Base-by-base conservation (phyloP, 2,113 vertebrate genomes). In the Ictalurus furcatus region DNA sequence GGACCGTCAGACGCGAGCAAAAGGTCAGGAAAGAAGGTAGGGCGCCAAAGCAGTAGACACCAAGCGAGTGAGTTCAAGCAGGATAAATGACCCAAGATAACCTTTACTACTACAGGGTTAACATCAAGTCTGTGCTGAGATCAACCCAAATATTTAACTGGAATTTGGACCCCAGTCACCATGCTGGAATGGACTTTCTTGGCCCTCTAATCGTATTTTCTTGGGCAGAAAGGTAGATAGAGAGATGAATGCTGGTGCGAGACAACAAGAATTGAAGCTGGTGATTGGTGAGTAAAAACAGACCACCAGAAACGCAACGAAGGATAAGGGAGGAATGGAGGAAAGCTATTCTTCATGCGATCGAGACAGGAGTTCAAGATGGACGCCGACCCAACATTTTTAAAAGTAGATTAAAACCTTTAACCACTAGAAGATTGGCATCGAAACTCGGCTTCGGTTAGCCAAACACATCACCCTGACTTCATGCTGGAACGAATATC, bases 21-120 rank as follows among this genome's bases (percentile, higher is more conserved):
- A 86, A 44, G 56, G 56, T 40, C 71, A 61, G 71, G 71, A 59
- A 86, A 76, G 85, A 76, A 86, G 44, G 30, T 56, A 59, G 80
- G 56, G 30, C 37, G 54, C n/a, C 79, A 81, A 48, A 52, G 34
- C 3, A 28, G 44, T 11, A n/a, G 44, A 80, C 76, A 58, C 16
- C 2, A 56, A 58, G 81, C 81, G 14, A 83, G 30, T 14, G 56
- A 34, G 19, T 34, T 83, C 54, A 37, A 28, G n/a, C 56, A 37
- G 34, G 56, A 59, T 1, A 25, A 48, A 1, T 61, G 81, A 83
- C 34, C 56, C 19, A 83, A 83, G 30, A 83, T 83, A 40, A 23
- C 54, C n/a, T 81, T 81, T 81, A 58, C 16, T 7, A 59, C 3
- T 11, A 59, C 11, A 61, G 23, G 56, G 37, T 59, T 34, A 5